These are phyloP conservation scores for Paralichthys olivaceus DNA, from an alignment of 2,113 vertebrate genomes.

Conservation along the genomic window DNA sequence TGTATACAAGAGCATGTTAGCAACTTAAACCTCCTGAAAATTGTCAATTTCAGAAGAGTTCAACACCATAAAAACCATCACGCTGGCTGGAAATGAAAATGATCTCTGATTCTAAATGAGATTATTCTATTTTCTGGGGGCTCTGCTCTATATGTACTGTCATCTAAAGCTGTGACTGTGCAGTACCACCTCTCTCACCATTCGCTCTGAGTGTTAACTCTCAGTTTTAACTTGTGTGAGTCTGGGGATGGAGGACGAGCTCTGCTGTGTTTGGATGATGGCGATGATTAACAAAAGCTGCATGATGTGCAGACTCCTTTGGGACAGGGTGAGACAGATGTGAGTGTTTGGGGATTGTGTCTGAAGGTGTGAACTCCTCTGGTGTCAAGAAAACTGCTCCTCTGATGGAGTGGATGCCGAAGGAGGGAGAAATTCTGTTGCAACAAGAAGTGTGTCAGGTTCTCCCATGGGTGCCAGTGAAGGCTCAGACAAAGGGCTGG, in stretches of 20 bases:
- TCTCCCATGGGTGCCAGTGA: slow-evolving; percentile 36
- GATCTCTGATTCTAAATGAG: slow-evolving; percentile 39
- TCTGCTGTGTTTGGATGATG: slow-evolving; percentile 29
- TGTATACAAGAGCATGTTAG: slow-evolving; percentile 34
- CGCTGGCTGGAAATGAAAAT: slow-evolving; percentile 37
- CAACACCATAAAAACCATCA: slow-evolving; percentile 31
- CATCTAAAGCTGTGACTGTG: slow-evolving; percentile 31
- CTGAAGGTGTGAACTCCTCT: slow-evolving; percentile 33
- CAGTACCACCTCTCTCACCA: slow-evolving; percentile 67
- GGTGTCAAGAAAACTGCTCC: slow-evolving; percentile 31
- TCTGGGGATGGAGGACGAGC: neutral
- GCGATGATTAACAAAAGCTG: slow-evolving; percentile 17
- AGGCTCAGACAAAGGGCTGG: slow-evolving; percentile 35
- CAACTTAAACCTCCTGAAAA: slow-evolving; percentile 41
- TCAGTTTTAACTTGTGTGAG: slow-evolving; percentile 21
- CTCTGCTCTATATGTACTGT: slow-evolving; percentile 31
- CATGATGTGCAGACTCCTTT: slow-evolving; percentile 34
- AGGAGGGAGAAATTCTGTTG: slow-evolving; percentile 46
- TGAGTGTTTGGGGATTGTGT: slow-evolving; percentile 34
- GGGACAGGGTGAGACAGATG: slow-evolving; percentile 35
- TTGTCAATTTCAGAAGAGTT: slow-evolving; percentile 24
- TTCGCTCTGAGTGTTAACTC: slow-evolving; percentile 38
- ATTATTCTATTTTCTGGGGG: slow-evolving; percentile 42
- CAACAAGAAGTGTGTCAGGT: slow-evolving; percentile 55
- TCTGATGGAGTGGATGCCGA: slow-evolving; percentile 38